Base-by-base conservation (phyloP, 2,888 invertebrate species). In the Dastarcus helophoroides region DNA sequence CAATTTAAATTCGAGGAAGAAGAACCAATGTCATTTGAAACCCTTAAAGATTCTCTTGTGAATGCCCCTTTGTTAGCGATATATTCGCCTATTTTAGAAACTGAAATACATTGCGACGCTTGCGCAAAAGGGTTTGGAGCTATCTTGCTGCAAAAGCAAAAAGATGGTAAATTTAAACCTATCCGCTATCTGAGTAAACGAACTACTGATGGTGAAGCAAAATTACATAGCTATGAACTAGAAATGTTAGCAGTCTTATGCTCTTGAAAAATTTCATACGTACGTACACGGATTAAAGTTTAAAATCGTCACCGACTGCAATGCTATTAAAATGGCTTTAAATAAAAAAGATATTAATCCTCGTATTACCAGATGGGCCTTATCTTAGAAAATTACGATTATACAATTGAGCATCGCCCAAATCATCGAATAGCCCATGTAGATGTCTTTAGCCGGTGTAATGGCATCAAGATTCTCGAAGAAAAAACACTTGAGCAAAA, bases 101-200 rank as follows among this genome's bases (percentile, higher is more conserved):
- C 54, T 2, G 46, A 57, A 33, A 29, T 57, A 21, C 54, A 56
- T 30, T 51, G 50, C 11, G 54, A 58, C 35, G 55, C 51, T 1
- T 50, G 49, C 29, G 30, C 44, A 1, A 8, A 35, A 3, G 54
- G 54, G 1, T 54, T 41, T 31, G 55, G 51, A 1, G 43, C 45
- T 2, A 42, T 54, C 4, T 31, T 56, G 9, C 9, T 57, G 21
- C 56, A 58, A 35, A 41, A 37, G 19, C 50, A 54, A 26, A 4
- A 27, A 0, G 47, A 51, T 37, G 31, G 30, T 3, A 37, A 41
- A 14, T 42, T 52, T 14, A 47, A 54, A 15, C 53, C 53, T 0
- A 32, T 54, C 1, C 50, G 50, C 29, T 52, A 50, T 38, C 54
- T 50, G 38, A 51, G 50, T 3, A 50, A 51, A 32, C 36, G 47